A percentile compares a stretch with the other conserved stretches of the same genome.
Conservation (phyloP, 1,140 invertebrate genomes). For the Gerris buenoi region DNA sequence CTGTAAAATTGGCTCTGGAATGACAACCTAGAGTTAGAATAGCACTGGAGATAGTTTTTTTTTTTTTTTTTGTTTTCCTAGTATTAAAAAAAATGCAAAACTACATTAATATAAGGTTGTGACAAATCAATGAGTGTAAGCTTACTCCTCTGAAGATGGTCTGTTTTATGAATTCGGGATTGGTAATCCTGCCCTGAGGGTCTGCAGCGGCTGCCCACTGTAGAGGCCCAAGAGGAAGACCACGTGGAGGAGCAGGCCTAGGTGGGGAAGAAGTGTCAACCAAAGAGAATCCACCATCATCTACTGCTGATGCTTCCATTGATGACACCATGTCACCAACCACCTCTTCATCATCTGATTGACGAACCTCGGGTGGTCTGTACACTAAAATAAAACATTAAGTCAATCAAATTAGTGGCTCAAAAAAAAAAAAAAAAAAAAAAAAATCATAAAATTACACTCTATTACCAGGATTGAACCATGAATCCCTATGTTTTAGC, state of each 20-base stretch:
- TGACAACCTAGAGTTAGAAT: too few relatives aligned
- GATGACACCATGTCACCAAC: slow-evolving; percentile 32
- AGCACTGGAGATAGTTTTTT: too few relatives aligned
- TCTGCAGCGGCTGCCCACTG: slow-evolving; percentile 69
- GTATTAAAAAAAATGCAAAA: too few relatives aligned
- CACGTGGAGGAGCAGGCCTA: slow-evolving; percentile 34
- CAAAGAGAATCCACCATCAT: slow-evolving; percentile 57
- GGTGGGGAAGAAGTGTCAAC: slow-evolving; percentile 40
- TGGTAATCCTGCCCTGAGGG: slow-evolving; percentile 53
- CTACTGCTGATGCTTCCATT: slow-evolving; percentile 38
- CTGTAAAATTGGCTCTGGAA: too few relatives aligned
- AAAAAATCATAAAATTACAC: too few relatives aligned
- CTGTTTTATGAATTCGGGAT: slow-evolving; percentile 51
- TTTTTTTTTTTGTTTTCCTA: too few relatives aligned
- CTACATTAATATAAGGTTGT: too few relatives aligned
- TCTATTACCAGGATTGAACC: too few relatives aligned
- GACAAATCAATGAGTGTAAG: too few relatives aligned
- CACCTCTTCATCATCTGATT: slow-evolving; percentile 31
- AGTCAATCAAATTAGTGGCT: too few relatives aligned
- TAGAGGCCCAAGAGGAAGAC: slow-evolving; percentile 50
- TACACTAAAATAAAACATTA: slow-evolving; percentile 34
- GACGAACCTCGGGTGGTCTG: slow-evolving; percentile 33
- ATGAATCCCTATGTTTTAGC: too few relatives aligned
- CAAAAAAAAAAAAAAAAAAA: too few relatives aligned
- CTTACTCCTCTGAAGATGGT: slow-evolving; percentile 81